Evolutionary conservation across 92 coral and sea anemone genomes (phyloP).

Genomic region (Porites divaricata): DNA sequence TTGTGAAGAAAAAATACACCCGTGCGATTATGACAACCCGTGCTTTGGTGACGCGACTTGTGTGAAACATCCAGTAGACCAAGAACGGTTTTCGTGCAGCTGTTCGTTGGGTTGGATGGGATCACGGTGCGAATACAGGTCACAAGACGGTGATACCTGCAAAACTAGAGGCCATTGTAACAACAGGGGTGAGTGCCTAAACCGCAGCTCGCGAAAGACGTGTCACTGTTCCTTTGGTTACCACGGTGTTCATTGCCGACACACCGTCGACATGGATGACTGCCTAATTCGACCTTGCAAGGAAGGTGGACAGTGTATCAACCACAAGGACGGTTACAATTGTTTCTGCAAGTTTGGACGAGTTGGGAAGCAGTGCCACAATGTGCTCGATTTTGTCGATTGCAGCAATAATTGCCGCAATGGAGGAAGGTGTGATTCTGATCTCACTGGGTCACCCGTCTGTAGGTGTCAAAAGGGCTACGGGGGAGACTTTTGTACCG

Average conservation of each 20-base stretch:
- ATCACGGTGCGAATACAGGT: conserved; percentile 3
- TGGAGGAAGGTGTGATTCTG: not conserved
- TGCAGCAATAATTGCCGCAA: not conserved
- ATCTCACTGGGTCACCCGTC: not conserved
- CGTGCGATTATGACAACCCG: conserved; percentile 22
- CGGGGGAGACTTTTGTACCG: conserved; percentile 9
- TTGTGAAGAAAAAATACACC: not conserved
- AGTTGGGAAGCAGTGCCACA: not conserved
- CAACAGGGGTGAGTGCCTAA: not conserved
- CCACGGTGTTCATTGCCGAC: conserved; percentile 4
- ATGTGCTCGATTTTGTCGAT: not conserved
- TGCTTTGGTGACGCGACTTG: conserved; percentile 5
- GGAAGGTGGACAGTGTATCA: not conserved
- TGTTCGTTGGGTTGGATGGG: conserved; percentile 24
- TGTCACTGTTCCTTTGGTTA: conserved; percentile 5
- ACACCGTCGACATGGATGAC: conserved; percentile 4
- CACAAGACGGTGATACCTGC: conserved; percentile 18
- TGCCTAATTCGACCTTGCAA: not conserved
- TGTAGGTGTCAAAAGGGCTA: conserved; percentile 11
- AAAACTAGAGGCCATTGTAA: not conserved
- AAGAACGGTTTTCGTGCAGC: not conserved
- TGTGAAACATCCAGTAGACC: not conserved
- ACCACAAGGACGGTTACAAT: not conserved
- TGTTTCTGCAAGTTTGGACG: not conserved
- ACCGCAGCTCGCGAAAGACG: not conserved